Percentiles rank a stretch among this genome's conserved stretches.
Conservation (phyloP, 1,140 invertebrate genomes). For the Lutraria rhynchaena region DNA sequence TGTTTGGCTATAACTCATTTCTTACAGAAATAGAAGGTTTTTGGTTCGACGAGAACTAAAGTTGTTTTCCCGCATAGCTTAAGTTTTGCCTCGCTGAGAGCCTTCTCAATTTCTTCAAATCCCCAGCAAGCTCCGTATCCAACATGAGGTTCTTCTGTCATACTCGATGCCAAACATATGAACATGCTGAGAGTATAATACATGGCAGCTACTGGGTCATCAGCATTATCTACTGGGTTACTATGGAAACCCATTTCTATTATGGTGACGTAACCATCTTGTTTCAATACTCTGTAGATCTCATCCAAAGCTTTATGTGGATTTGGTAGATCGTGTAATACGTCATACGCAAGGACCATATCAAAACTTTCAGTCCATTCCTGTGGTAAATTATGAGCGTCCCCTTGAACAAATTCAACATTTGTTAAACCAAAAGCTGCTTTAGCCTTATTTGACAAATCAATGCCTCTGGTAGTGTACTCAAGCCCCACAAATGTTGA, state of each 20-base stretch:
- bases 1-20: too few relatives aligned
- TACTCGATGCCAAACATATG: slow-evolving; percentile 60
- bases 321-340: slow-evolving; percentile 65
- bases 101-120: slow-evolving; percentile 33
- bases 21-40: slow-evolving; percentile 40
- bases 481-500: slow-evolving; percentile 58
- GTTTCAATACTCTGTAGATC: slow-evolving; percentile 55
- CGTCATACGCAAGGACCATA: slow-evolving; percentile 57
- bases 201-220: slow-evolving; percentile 70
- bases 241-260: slow-evolving; percentile 61
- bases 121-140: slow-evolving; percentile 61
- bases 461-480: slow-evolving; percentile 5
- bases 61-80: background rate
- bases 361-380: slow-evolving; percentile 60
- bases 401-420: slow-evolving; percentile 40
- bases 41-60: too few relatives aligned
- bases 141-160: slow-evolving; percentile 29
- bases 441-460: slow-evolving; percentile 17
- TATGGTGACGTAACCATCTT: slow-evolving; percentile 57
- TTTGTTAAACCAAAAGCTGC: slow-evolving; percentile 49
- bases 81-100: background rate
- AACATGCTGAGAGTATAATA: slow-evolving; percentile 58
- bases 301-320: slow-evolving; percentile 57
- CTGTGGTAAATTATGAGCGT: slow-evolving; percentile 56
- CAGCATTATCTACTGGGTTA: slow-evolving; percentile 57